These are phyloP conservation scores for Theocolax elegans DNA, from an alignment of 1,140 invertebrate genomes.

Conservation along the genomic window DNA sequence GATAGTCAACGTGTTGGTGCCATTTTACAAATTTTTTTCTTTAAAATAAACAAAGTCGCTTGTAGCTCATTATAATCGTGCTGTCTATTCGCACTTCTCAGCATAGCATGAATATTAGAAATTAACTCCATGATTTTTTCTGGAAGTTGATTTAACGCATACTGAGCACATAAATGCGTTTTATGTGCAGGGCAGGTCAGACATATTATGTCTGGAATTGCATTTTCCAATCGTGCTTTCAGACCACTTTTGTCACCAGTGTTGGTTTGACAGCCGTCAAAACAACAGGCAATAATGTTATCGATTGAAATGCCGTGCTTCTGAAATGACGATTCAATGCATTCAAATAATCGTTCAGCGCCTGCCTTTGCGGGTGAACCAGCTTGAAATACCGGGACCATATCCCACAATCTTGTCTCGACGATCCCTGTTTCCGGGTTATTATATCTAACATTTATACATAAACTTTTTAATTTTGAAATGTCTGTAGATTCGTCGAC, in stretches of 20 bases:
- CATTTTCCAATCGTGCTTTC: background rate
- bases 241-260: background rate
- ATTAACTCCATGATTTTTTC: background rate
- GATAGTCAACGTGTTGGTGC: background rate
- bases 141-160: background rate
- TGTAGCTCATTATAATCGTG: background rate
- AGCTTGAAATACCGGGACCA: background rate
- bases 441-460: background rate
- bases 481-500: background rate
- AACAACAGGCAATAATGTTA: background rate
- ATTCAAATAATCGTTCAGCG: background rate
- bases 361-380: background rate
- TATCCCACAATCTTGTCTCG: background rate
- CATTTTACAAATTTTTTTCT: background rate
- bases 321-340: background rate
- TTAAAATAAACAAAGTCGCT: background rate
- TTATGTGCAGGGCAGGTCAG: background rate
- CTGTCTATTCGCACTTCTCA: background rate
- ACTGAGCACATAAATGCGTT: background rate
- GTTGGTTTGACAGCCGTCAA: background rate
- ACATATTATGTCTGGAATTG: background rate
- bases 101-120: background rate
- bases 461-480: background rate
- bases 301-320: background rate
- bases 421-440: background rate